phyloP scores from a whole-genome alignment of 2,888 invertebrate genomes.

The Chrysolina americana region DNA sequence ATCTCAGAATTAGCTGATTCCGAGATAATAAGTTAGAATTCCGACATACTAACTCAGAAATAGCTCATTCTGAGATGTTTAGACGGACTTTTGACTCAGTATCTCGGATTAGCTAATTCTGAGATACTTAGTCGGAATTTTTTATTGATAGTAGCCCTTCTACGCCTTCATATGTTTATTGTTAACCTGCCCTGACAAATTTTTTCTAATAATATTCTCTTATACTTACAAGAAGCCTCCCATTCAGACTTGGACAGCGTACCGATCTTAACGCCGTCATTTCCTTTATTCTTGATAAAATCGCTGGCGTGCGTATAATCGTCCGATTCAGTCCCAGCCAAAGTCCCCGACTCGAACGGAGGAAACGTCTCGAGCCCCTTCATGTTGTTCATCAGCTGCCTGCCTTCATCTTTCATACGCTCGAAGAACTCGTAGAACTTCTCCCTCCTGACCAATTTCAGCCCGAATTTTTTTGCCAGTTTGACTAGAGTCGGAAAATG shows the following conservation, averaged over 20 bases:
- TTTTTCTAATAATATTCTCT: no score
- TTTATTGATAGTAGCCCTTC: no score
- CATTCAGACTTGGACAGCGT: constrained; percentile 92
- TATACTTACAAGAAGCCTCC: constrained; percentile 90
- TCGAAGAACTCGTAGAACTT: constrained; percentile 87
- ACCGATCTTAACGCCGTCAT: constrained; percentile 73
- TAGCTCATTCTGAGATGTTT: no score
- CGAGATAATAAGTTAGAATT: no score
- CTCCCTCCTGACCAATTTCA: constrained; percentile 79
- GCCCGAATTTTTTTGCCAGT: constrained; percentile 80
- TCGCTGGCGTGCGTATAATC: constrained; percentile 84
- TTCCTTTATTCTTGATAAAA: constrained; percentile 70
- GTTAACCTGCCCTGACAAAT: background rate
- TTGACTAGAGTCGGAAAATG: constrained; percentile 89
- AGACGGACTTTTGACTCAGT: no score
- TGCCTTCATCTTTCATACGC: constrained; percentile 74
- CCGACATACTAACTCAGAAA: no score
- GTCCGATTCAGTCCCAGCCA: constrained; percentile 74
- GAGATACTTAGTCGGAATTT: no score
- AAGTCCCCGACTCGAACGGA: constrained; percentile 71
- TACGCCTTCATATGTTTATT: no score
- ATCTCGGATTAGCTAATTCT: no score
- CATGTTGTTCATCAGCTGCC: constrained; percentile 81
- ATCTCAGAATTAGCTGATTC: no score
- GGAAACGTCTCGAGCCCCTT: constrained; percentile 87